These are phyloP conservation scores for Scaptomyza hsui DNA, from an alignment of 1,140 invertebrate species.

Conservation along the genomic window DNA sequence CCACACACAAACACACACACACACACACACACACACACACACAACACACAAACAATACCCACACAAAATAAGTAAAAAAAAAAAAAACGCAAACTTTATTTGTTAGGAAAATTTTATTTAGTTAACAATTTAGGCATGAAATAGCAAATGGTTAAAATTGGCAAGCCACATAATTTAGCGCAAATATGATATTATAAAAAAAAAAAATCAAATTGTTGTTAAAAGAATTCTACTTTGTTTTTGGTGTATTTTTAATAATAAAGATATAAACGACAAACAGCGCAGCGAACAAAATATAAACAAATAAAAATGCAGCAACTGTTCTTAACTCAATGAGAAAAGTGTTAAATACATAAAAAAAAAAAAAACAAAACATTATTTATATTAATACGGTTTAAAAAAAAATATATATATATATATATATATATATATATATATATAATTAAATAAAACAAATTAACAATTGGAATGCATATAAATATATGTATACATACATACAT, in stretches of 20 bases:
- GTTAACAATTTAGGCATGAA: constrained; percentile 68
- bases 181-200: constrained; percentile 65
- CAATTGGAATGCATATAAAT: constrained; percentile 58
- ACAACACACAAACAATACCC: constrained; percentile 12
- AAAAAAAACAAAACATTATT: constrained; percentile 55
- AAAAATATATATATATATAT: constrained; percentile 39
- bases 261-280: constrained; percentile 77
- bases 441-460: constrained; percentile 30
- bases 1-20: constrained; percentile 35
- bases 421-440: constrained; percentile 48
- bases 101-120: constrained; percentile 73
- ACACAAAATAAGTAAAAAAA: constrained; percentile 12
- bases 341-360: constrained; percentile 46
- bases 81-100: constrained; percentile 54
- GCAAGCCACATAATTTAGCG: constrained; percentile 68
- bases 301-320: constrained; percentile 53
- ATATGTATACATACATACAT: constrained; percentile 47
- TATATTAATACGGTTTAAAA: constrained; percentile 59
- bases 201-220: constrained; percentile 55
- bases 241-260: constrained; percentile 58
- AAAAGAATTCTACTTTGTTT: constrained; percentile 58
- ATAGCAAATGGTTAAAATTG: constrained; percentile 60
- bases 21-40: constrained; percentile 36
- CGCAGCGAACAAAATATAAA: constrained; percentile 74
- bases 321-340: constrained; percentile 52